A percentile compares a stretch with the other conserved stretches of the same genome.
phyloP scores from a whole-genome alignment of 2,888 invertebrate genomes.

The Arrhopalites spinosus region DNA sequence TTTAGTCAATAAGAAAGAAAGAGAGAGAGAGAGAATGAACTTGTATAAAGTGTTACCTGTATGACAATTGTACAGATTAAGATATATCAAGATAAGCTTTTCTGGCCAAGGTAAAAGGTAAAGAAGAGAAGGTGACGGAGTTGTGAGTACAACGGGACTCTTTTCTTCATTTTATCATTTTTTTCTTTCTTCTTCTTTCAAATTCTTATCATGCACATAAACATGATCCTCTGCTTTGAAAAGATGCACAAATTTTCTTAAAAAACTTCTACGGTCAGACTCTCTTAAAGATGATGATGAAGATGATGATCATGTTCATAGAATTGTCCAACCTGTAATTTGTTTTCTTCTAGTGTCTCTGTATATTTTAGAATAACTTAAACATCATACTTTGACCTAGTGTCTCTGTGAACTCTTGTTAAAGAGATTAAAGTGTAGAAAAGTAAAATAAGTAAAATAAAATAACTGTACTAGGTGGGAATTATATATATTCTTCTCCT shows the following conservation, averaged over 20 bases:
- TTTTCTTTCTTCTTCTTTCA: too few species aligned
- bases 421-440: too few species aligned
- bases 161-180: neutral
- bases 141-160: neutral
- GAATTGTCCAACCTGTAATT: neutral
- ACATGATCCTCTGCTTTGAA: neutral
- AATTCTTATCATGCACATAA: slow-evolving; percentile 8
- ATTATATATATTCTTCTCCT: too few species aligned
- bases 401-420: too few species aligned
- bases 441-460: too few species aligned
- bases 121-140: too few species aligned
- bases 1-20: neutral
- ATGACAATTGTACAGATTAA: neutral
- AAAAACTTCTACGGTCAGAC: neutral
- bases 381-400: too few species aligned
- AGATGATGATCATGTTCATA: neutral
- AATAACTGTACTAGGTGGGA: too few species aligned
- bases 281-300: too few species aligned
- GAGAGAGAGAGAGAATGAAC: neutral
- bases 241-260: neutral
- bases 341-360: neutral
- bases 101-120: too few species aligned
- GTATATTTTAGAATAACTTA: neutral
- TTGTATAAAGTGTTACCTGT: neutral
- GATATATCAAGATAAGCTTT: neutral